Base-by-base conservation (phyloP, 2,888 invertebrate genomes). In the Ferrisia virgata region DNA sequence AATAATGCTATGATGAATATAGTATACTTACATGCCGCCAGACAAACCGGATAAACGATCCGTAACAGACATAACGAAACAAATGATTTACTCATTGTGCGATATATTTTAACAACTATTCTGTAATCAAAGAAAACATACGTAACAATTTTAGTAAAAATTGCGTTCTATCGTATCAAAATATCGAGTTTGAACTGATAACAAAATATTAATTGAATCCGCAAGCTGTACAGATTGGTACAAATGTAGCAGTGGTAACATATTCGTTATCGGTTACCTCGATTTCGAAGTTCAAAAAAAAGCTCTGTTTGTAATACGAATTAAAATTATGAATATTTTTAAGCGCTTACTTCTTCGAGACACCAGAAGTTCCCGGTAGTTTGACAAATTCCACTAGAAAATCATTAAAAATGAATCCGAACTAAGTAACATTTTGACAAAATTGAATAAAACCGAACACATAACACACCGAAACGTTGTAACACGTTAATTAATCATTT, bases 1-100 rank as follows among this genome's bases (percentile, higher is more conserved):
- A 39, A 80, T 25, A 28, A 6, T 78, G 15, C 18, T 15, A 31
- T n/a, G n/a, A 31, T 13, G n/a, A 53, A 64, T 18, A 79, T 43
- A 9, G 31, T n/a, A 47, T 84, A 84, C 84, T 79, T 25, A 84
- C 84, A 80, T 80, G 80, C 39, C 40, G 84, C 40, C 40, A 84
- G 31, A 40, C 84, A 84, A 33, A 69, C 36, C 33, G 84, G 84
- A 58, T 64, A 79, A 43, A 84, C 40, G 25, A 84, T 43, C 31
- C 84, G 79, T 22, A 84, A 28, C n/a, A 84, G 25, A 80, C 84
- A 84, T 58, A 84, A 6, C 53, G 84, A 84, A 39, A 84, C 40
- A 11, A 84, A 40, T 31, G 84, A 58, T 84, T 80, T 84, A 80
- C 84, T 84, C 84, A 84, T 84, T 1, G 15, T 53, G 47, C 22